A percentile compares a stretch with the other conserved stretches of the same genome.
Conservation (phyloP, 2,888 invertebrate species). For the Andrena marginata region DNA sequence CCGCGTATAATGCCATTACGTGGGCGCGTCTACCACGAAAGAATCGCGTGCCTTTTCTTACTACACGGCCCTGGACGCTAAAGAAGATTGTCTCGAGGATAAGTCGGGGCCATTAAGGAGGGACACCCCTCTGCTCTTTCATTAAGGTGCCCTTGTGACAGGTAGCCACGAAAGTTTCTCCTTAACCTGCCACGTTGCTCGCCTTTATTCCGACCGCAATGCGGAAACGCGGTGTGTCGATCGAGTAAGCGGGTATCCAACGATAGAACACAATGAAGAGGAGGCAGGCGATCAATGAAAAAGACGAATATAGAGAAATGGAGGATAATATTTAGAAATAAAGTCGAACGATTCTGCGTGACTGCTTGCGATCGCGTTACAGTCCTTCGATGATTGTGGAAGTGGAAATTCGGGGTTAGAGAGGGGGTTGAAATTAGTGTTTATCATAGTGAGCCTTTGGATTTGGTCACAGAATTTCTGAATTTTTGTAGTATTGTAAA, state of each 20-base stretch:
- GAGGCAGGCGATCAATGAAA: conserved; percentile 38
- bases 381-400: too few species aligned
- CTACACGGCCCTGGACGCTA: conserved; percentile 15
- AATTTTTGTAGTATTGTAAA: too few species aligned
- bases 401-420: too few species aligned
- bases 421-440: too few species aligned
- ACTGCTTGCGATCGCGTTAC: too few species aligned
- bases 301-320: conserved; percentile 10
- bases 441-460: too few species aligned
- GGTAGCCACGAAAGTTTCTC: conserved; percentile 65
- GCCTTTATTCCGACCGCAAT: conserved; percentile 67
- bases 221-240: conserved; percentile 52
- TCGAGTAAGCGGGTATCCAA: conserved; percentile 11
- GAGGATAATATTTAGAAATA: too few species aligned
- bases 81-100: conserved; percentile 69
- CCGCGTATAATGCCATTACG: conserved; percentile 53
- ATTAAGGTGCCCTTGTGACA: conserved; percentile 69
- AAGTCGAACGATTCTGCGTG: too few species aligned
- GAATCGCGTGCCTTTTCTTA: conserved; percentile 66
- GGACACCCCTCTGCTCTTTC: conserved; percentile 67
- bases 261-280: conserved; percentile 32
- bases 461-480: too few species aligned
- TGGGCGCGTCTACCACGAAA: conserved; percentile 53
- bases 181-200: conserved; percentile 44
- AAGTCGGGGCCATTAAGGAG: conserved; percentile 69